Conservation (phyloP, 2,888 invertebrate species). For the Ichneumon xanthorius region DNA sequence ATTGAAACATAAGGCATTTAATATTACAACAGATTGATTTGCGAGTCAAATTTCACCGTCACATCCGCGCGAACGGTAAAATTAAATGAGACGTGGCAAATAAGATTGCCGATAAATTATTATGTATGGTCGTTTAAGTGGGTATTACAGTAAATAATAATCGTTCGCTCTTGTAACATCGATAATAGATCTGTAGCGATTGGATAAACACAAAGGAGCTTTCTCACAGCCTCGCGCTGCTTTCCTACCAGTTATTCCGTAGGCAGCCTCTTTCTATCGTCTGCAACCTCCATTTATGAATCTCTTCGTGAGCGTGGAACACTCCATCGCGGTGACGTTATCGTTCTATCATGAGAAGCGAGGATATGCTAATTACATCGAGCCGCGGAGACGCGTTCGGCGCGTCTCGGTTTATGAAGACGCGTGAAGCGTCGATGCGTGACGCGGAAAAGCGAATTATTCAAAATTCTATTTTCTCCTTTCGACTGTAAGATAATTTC, state of each 20-base stretch:
- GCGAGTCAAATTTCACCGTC: constrained; percentile 26
- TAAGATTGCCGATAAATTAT: constrained; percentile 11
- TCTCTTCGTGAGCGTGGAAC: constrained; percentile 35
- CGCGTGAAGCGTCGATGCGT: constrained; percentile 54
- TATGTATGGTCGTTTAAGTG: background rate
- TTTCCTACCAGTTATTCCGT: constrained; percentile 7
- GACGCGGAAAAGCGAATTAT: constrained; percentile 34
- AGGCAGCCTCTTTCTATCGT: constrained; percentile 1
- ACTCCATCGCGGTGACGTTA: constrained; percentile 45
- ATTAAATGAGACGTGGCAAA: background rate
- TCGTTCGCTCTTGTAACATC: constrained; percentile 8
- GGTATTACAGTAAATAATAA: constrained; percentile 4
- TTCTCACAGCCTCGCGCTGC: constrained; percentile 10
- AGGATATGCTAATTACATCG: constrained; percentile 57
- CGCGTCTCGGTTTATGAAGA: constrained; percentile 40
- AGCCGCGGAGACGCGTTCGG: constrained; percentile 43
- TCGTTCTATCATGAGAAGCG: constrained; percentile 61
- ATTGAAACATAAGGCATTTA: background rate
- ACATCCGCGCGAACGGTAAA: background rate
- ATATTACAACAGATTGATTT: background rate
- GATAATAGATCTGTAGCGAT: constrained; percentile 15
- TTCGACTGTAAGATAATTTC: constrained; percentile 41
- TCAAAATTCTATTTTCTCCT: constrained; percentile 55
- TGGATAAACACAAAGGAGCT: constrained; percentile 29
- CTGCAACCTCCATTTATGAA: constrained; percentile 39